Evolutionary conservation across 2,113 vertebrate genomes (phyloP), one percentile per base, ranked within the genome.

Genomic region (Cochlearius cochlearius): DNA sequence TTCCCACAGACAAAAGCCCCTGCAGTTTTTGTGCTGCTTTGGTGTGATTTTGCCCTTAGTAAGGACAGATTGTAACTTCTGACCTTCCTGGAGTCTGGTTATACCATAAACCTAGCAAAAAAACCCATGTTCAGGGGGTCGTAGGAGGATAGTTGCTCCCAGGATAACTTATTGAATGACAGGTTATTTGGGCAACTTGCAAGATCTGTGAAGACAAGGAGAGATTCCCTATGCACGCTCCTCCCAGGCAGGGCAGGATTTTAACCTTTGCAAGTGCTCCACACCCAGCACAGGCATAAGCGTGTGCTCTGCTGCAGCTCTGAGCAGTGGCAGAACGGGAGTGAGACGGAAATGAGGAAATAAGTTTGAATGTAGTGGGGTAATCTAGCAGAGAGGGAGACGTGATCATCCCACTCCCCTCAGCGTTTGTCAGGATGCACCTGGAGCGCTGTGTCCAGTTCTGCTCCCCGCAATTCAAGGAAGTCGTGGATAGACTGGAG

Each of bases 41-140:
- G 36, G 45, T 82, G 15, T 29, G 10, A 45, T 68, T 94, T 81
- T 86, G 59, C 36, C 80, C 23, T 59, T 59, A 36, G 22, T 76
- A 88, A 86, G 75, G 39, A 60, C 8, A 30, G 50, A 29, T 17
- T 77, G 36, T 80, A 86, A 77, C 39, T 72, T 63, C n/a, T 77
- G 39, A 8, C 30, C 34, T 86, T 50, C 34, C 50, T 59, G 30
- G 27, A 55, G 29, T 30, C 18, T 63, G 41, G 9, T 36, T 60
- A 29, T 59, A 64, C 32, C n/a, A 36, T 32, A 53, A 59, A 4
- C 43, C 27, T 58, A 59, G 49, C 7, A 53, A 53, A 90, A 59
- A n/a, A 15, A 0, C 1, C 14, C 41, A 10, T 5, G 8, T 73
- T 63, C 15, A 15, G 27, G 52, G 39, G 19, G 1, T 34, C 68